A percentile compares a stretch with the other conserved stretches of the same genome.
Evolutionary conservation across 1,140 invertebrate species (phyloP).

Genomic region (Parasteatoda tepidariorum): DNA sequence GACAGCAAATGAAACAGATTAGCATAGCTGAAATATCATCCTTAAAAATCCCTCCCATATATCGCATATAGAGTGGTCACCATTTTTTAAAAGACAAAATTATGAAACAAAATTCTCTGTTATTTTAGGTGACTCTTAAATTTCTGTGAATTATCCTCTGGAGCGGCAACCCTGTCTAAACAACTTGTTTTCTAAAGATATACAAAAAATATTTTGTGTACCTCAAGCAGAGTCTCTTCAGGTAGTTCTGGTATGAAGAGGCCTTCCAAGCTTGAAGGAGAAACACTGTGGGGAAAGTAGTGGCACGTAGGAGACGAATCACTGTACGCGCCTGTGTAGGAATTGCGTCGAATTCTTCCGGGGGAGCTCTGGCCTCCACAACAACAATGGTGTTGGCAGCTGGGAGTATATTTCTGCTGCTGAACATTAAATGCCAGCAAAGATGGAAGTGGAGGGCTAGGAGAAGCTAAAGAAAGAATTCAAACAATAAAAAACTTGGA

Average conservation of each 20-base stretch:
- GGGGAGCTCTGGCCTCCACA: conserved; percentile 42
- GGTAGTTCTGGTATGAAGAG: conserved; percentile 90
- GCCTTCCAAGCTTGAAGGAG: conserved; percentile 71
- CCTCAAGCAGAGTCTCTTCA: conserved; percentile 93
- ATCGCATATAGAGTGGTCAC: too few relatives aligned
- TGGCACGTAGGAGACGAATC: conserved; percentile 44
- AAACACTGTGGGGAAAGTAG: conserved; percentile 63
- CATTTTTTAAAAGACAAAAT: too few relatives aligned
- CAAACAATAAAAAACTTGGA: neutral
- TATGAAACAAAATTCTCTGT: too few relatives aligned
- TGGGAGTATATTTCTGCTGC: conserved; percentile 36
- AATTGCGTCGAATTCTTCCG: conserved; percentile 28
- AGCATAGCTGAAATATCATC: too few relatives aligned
- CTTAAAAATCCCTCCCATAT: too few relatives aligned
- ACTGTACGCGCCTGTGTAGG: neutral
- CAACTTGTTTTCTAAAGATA: too few relatives aligned
- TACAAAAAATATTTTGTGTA: too few relatives aligned
- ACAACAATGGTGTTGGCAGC: conserved; percentile 51
- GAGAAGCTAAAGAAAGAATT: conserved; percentile 34
- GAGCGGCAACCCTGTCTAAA: too few relatives aligned
- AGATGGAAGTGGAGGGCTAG: conserved; percentile 12
- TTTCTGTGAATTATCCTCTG: too few relatives aligned
- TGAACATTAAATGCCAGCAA: conserved; percentile 38
- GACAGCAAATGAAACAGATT: too few relatives aligned
- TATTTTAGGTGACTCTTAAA: too few relatives aligned